Base-by-base conservation (phyloP, 2,113 vertebrate genomes). In the Centropus bengalensis region DNA sequence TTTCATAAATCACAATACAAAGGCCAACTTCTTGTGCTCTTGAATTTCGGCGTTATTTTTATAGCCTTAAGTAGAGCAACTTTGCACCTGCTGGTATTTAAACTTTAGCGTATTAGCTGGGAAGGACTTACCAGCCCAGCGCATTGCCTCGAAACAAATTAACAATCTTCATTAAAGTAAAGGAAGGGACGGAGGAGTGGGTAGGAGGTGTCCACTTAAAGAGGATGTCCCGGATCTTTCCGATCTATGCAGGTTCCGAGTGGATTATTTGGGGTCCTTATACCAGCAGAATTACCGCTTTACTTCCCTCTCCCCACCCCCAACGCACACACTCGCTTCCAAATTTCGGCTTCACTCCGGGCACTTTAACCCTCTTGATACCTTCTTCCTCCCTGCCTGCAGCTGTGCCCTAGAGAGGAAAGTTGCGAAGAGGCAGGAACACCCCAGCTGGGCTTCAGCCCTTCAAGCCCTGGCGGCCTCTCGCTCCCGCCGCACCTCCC, bases 11-110 rank as follows among this genome's bases (percentile, higher is more conserved):
- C 88, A 94, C 88, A 91, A 73, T 71, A 91, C 89, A 92, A 94
- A 96, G 91, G 66, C 73, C 91, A 92, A 81, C 89, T 93, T 94
- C 93, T 94, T 71, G 85, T 51, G 81, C 79, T 94, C 80, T 76
- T 80, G 75, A 86, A 94, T 96, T 95, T 97, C 70, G 27, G 69
- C 80, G 22, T 91, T 87, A 85, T 91, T 96, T 96, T 95, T 86
- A 40, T 73, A 76, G 52, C 67, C 42, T 93, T 30, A 56, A 94
- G 40, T 42, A 82, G 68, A 74, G 67, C 18, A 80, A 76, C 79
- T 92, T 96, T 91, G 94, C 94, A 95, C 96, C 88, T 96, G 93
- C 91, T 94, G 94, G 74, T 78, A 86, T 94, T 89, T 90, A 94
- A 96, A 96, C 91, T 96, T 95, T 77, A 77, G 70, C 70, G 54